These are phyloP conservation scores for Diuraphis noxia DNA, from an alignment of 1,140 invertebrate genomes.

Conservation along the genomic window DNA sequence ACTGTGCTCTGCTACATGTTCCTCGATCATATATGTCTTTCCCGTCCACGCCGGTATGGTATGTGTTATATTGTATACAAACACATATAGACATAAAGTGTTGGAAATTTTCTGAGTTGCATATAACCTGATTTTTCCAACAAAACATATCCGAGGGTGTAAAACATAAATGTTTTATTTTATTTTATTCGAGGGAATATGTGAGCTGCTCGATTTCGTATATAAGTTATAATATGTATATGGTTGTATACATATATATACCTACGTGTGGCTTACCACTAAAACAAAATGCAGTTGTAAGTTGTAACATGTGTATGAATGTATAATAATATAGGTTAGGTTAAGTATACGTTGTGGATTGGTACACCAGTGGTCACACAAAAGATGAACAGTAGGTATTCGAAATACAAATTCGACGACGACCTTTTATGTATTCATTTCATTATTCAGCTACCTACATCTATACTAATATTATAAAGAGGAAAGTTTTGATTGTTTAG, in stretches of 20 bases:
- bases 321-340: too few relatives aligned
- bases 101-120: constrained; percentile 18
- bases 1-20: neutral
- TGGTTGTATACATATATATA: neutral
- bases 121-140: constrained; percentile 15
- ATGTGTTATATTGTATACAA: neutral
- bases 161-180: neutral
- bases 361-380: neutral
- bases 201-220: neutral
- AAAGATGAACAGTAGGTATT: neutral
- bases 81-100: neutral
- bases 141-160: neutral
- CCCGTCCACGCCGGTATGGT: neutral
- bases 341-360: neutral
- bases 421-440: neutral
- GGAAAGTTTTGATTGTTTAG: too few relatives aligned
- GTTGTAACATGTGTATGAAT: neutral
- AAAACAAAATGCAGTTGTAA: neutral
- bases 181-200: neutral
- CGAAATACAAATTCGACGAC: neutral
- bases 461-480: too few relatives aligned
- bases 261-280: too few relatives aligned
- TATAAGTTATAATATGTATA: neutral
- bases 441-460: neutral
- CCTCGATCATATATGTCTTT: neutral